Conservation (phyloP, 2,797 vertebrate species). For the Sphenodon punctatus region DNA sequence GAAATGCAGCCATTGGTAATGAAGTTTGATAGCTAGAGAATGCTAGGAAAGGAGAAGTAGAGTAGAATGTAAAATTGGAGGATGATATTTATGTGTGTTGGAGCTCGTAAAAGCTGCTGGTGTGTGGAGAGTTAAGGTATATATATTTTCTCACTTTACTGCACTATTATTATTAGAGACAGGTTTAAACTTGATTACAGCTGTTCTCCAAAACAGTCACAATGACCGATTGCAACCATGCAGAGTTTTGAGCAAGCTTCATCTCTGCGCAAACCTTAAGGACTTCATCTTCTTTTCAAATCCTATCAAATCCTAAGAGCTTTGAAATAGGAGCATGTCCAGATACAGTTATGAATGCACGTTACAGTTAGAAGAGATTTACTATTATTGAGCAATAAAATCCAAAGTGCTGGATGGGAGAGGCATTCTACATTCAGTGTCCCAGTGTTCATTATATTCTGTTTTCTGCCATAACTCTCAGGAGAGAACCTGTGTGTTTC, state of each 20-base stretch:
- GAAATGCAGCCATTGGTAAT: not conserved
- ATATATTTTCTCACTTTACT: not conserved
- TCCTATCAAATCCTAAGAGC: not conserved
- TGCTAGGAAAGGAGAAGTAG: not conserved
- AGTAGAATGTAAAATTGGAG: not conserved
- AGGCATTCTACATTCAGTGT: not conserved
- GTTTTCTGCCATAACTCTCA: not conserved
- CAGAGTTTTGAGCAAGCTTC: not conserved
- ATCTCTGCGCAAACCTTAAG: not conserved
- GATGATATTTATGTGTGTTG: constrained; percentile 22
- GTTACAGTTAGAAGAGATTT: not conserved
- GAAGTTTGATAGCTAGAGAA: not conserved
- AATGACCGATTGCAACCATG: not conserved
- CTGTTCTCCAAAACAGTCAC: constrained; percentile 15
- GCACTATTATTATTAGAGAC: not conserved
- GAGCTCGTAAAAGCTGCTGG: not conserved
- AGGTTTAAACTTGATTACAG: constrained; percentile 32
- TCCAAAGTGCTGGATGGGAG: not conserved
- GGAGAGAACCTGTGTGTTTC: not conserved
- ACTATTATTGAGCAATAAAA: not conserved
- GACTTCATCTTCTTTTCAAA: constrained; percentile 25
- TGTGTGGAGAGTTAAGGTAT: not conserved
- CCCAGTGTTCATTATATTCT: not conserved
- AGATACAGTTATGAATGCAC: not conserved
- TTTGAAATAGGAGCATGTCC: constrained; percentile 11